Base-by-base conservation (phyloP, 2,113 vertebrate genomes). In the Chunga burmeisteri region DNA sequence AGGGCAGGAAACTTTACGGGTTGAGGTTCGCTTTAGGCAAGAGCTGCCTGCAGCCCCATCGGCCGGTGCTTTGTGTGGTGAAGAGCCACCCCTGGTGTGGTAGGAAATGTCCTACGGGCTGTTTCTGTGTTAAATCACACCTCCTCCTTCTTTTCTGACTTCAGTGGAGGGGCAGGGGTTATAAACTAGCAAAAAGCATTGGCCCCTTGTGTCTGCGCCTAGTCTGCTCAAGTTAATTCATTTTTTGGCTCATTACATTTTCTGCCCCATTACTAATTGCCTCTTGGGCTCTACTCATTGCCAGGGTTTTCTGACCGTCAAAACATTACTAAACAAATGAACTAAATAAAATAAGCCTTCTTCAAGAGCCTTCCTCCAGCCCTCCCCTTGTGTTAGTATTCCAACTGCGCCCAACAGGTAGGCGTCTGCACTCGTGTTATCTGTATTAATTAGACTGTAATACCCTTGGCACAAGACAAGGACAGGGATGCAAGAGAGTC, bases 371-470 rank as follows among this genome's bases (percentile, higher is more conserved):
- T 96, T 63, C 40, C 58, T 30, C 68, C 61, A 79, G 56, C 88
- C 91, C 86, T 95, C 90, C 66, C 74, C 78, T 81, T 66, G 66
- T 67, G 90, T 97, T 96, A 95, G 91, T 87, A 93, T 95, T 95
- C 93, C 91, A 96, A 66, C 63, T 3, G 93, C 3, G 2, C 94
- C 91, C 95, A 96, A 96, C 94, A 95, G 96, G 96, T 97, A 97
- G 95, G 95, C 13, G 46, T 87, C 89, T 95, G 94, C 81, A 72
- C 96, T 96, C 89, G 77, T 90, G 93, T 96, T 95, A 97, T 97
- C 95, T 96, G 95, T 96, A 96, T 96, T 96, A 96, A 97, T 97
- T 97, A 96, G 95, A 95, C 89, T 93, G 84, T 96, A 97, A 97
- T 95, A 93, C 93, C 94, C 95, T 97, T 96, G 89, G 96, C 94